phyloP scores from a whole-genome alignment of 2,113 vertebrate genomes.

The Sylvilagus bachmani region DNA sequence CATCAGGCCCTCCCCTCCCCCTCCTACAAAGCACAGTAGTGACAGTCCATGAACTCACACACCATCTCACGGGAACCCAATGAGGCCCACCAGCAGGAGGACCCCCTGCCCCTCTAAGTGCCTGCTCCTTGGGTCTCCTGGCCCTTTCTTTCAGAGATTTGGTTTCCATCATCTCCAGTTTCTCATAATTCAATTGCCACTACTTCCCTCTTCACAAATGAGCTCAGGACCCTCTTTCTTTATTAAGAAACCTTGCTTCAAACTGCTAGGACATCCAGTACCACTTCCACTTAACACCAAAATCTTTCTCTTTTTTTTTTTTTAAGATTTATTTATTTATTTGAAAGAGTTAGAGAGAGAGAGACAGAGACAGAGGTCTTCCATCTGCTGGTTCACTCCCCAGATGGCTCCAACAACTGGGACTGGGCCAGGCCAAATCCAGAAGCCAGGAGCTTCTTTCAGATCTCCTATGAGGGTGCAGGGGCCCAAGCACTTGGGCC shows the following conservation, averaged over 20 bases:
- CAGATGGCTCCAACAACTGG: too few species aligned
- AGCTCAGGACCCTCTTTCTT: background rate
- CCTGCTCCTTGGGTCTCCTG: background rate
- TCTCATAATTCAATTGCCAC: background rate
- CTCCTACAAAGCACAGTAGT: background rate
- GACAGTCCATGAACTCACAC: background rate
- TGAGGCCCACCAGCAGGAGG: background rate
- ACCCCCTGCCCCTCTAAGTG: background rate
- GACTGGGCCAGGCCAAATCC: too few species aligned
- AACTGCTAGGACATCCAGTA: background rate
- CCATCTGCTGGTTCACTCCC: too few species aligned
- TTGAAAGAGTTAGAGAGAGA: too few species aligned
- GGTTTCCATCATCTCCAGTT: background rate
- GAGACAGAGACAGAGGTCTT: too few species aligned
- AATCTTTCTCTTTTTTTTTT: background rate
- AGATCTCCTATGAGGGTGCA: too few species aligned
- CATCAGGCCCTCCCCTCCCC: background rate
- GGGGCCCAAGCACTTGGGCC: too few species aligned
- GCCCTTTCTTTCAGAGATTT: background rate
- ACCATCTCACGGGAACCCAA: background rate
- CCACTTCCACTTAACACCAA: background rate
- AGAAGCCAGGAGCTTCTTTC: too few species aligned
- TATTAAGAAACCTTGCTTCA: background rate
- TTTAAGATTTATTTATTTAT: too few species aligned
- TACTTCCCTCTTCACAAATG: background rate